These are phyloP conservation scores for Tethya wilhelma DNA, from an alignment of 37 sponge, comb jelly and placozoan genomes.

Conservation along the genomic window DNA sequence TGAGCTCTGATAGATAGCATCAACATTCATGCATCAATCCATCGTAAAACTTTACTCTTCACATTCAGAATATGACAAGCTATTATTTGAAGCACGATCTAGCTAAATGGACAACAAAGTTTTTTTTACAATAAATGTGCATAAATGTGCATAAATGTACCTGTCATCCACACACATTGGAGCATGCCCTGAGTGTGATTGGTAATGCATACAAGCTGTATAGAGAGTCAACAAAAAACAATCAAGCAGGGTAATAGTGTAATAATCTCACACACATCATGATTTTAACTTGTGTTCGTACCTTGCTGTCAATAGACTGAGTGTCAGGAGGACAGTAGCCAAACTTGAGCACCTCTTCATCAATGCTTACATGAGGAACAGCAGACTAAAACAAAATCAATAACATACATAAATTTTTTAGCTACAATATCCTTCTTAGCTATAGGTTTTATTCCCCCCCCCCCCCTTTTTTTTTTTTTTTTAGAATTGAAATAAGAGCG, in stretches of 20 bases:
- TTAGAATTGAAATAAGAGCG: background rate
- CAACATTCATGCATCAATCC: too few relatives aligned
- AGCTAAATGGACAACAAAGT: background rate
- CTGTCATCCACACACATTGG: constrained; percentile 67
- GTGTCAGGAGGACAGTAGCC: constrained; percentile 40
- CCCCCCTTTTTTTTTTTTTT: too few relatives aligned
- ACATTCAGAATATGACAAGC: too few relatives aligned
- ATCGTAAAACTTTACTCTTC: too few relatives aligned
- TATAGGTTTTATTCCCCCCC: too few relatives aligned
- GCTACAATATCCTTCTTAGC: too few relatives aligned
- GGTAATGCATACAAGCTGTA: constrained; percentile 58
- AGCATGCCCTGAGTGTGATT: constrained; percentile 78
- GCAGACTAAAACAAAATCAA: constrained; percentile 33
- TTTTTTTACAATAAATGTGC: background rate
- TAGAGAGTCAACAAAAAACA: background rate
- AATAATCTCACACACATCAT: constrained; percentile 22
- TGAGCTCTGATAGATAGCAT: too few relatives aligned
- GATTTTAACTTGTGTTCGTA: constrained; percentile 9
- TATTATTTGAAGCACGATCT: too few relatives aligned
- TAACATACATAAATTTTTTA: background rate
- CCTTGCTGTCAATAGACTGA: constrained; percentile 56
- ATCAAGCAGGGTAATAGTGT: too few relatives aligned
- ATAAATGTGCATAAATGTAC: constrained; percentile 10
- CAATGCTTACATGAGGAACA: constrained; percentile 60
- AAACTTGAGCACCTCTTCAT: constrained; percentile 57